A percentile compares a stretch with the other conserved stretches of the same genome.
Conservation (phyloP, 2,888 invertebrate genomes). For the Lithophane semibrunnea region DNA sequence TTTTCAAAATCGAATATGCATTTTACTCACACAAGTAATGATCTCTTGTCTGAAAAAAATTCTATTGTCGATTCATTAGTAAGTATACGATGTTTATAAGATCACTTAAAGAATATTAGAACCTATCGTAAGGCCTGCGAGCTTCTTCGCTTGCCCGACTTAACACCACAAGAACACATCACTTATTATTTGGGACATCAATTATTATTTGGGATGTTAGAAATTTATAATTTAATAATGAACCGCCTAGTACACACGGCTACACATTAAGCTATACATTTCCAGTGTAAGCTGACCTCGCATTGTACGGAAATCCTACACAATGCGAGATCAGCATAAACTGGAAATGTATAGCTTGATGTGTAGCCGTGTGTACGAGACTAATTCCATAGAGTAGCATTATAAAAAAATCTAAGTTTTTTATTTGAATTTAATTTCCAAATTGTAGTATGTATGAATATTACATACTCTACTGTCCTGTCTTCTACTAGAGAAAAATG, state of each 20-base stretch:
- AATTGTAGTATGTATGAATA: not conserved
- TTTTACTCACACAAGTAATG: not conserved
- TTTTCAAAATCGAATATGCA: slow-evolving; percentile 2
- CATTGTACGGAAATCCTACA: no score
- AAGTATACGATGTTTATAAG: slow-evolving; percentile 6
- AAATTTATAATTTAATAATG: slow-evolving; percentile 31
- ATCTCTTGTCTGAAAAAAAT: not conserved
- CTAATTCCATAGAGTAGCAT: no score
- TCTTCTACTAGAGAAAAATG: slow-evolving; percentile 3
- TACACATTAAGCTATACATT: no score
- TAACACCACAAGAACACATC: no score
- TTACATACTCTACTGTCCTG: not conserved
- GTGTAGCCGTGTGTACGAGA: no score
- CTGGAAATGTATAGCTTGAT: no score
- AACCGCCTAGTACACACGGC: slow-evolving; percentile 13
- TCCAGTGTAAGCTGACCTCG: no score
- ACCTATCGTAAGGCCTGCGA: slow-evolving; percentile 11
- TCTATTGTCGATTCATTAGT: not conserved
- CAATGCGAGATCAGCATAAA: no score
- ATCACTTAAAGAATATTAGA: slow-evolving; percentile 8
- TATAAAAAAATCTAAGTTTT: not conserved
- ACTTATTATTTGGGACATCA: slow-evolving; percentile 17
- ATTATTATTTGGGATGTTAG: slow-evolving; percentile 17
- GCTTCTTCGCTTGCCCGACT: not conserved
- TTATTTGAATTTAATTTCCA: not conserved